Conservation (phyloP, 2,797 vertebrate species). For the Rhinichthys osculus region DNA sequence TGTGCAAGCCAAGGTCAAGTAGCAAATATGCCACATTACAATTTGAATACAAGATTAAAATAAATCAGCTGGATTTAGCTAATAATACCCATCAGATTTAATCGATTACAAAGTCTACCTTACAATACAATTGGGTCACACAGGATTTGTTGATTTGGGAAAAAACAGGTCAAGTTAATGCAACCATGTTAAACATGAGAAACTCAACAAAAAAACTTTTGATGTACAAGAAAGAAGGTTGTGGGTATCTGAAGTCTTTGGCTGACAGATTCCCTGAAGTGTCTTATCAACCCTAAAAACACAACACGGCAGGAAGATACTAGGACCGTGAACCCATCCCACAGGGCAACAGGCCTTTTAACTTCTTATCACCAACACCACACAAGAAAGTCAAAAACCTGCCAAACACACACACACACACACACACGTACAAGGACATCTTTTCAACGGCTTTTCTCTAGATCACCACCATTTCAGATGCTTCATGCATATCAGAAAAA, state of each 20-base stretch:
- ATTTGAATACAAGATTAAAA: background rate
- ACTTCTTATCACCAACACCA: slow-evolving; percentile 73
- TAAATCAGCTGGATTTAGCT: background rate
- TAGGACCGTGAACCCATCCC: slow-evolving; percentile 31
- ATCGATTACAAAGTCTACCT: background rate
- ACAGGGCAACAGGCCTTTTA: slow-evolving; percentile 23
- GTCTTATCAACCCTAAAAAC: slow-evolving; percentile 59
- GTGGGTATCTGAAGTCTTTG: background rate
- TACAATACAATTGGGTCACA: background rate
- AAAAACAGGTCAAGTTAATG: background rate
- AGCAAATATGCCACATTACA: background rate
- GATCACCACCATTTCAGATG: background rate
- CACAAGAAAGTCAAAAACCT: slow-evolving; percentile 67
- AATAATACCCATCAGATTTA: background rate
- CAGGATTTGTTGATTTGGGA: too few relatives aligned
- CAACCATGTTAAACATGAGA: background rate
- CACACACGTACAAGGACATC: slow-evolving; percentile 59
- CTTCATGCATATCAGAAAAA: background rate
- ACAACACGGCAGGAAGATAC: slow-evolving; percentile 48
- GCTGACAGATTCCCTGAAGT: slow-evolving; percentile 5
- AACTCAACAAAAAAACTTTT: background rate
- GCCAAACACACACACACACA: slow-evolving; percentile 66
- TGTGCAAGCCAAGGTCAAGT: background rate
- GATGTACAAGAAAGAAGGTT: background rate
- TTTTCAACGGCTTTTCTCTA: background rate